Evolutionary conservation across 2,797 vertebrate species (phyloP), one percentile per base, ranked within the genome.

Genomic region (Chiloscyllium punctatum): DNA sequence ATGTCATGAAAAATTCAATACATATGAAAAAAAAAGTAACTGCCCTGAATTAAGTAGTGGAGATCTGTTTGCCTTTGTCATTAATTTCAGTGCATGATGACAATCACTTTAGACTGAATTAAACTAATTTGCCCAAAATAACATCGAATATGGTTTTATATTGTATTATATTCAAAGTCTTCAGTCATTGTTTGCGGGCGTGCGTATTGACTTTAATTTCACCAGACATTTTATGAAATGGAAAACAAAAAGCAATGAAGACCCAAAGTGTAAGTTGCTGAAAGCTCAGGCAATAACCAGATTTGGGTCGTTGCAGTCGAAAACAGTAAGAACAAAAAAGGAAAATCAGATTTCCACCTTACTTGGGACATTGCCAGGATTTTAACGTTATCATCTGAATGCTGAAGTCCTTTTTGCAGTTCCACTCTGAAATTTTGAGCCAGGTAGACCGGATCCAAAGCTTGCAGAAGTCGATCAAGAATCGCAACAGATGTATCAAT

Each of bases 321-420:
- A 11, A 37, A 68, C 15, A 37, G 2, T 53, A 53, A 53, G 11
- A 92, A 7, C 3, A 8, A 68, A 42, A 25, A 1, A 92, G 69
- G 62, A 66, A 94, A 94, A 15, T 74, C 42, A 13, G 27, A 90
- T 51, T 66, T 91, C 71, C 11, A 3, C 6, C 96, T 71, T 97
- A 99, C 99, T 98, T 99, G 99, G 23, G 98, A 97, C 96, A 99
- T 96, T 53, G 98, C 97, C 95, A 99, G 98, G 96, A 98, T 98
- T 97, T 98, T 98, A 87, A 99, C 99, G 0, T 97, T 97, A 84
- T 99, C 98, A 8, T 98, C 97, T 0, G 98, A 98, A 96, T 99
- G 99, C 88, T 97, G 97, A 48, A 99, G 97, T 62, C 99, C 99
- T 0, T 97, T 98, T 95, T 98, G 98, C 42, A 99, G 98, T 96